Conservation (phyloP, 2,113 vertebrate species). For the Jacana jacana region DNA sequence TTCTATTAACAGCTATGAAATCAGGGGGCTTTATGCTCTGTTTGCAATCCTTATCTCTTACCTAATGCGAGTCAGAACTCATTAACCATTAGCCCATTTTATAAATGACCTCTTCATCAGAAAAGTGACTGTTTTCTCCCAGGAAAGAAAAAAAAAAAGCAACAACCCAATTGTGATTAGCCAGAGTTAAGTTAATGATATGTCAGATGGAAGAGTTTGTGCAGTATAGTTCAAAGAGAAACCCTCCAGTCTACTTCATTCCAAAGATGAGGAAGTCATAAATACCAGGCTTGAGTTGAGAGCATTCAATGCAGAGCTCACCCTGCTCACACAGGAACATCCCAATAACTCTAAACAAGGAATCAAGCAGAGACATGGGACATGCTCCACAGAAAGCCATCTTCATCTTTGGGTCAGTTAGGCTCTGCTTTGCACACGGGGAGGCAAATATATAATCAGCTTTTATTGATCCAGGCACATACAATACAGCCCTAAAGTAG, state of each 20-base stretch:
- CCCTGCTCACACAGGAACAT: not conserved
- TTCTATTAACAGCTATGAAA: not conserved
- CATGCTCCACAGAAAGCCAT: not conserved
- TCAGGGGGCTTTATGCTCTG: not conserved
- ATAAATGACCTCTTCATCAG: not conserved
- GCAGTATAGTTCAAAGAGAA: not conserved
- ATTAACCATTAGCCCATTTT: constrained; percentile 14
- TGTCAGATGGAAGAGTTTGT: not conserved
- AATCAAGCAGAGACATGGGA: not conserved
- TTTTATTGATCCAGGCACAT: not conserved
- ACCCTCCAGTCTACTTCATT: not conserved
- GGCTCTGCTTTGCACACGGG: not conserved
- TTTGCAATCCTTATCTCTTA: not conserved
- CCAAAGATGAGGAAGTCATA: not conserved
- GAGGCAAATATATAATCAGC: not conserved
- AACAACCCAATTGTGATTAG: not conserved
- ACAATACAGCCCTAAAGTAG: not conserved
- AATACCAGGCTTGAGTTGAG: not conserved
- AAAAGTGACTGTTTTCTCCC: not conserved
- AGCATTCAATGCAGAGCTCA: not conserved
- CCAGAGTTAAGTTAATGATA: not conserved
- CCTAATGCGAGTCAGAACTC: not conserved
- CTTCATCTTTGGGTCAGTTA: not conserved
- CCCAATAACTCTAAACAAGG: not conserved
- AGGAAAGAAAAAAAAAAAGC: not conserved